Evolutionary conservation across 2,113 vertebrate species (phyloP).

Genomic region (mouse (Mus musculus)): DNA sequence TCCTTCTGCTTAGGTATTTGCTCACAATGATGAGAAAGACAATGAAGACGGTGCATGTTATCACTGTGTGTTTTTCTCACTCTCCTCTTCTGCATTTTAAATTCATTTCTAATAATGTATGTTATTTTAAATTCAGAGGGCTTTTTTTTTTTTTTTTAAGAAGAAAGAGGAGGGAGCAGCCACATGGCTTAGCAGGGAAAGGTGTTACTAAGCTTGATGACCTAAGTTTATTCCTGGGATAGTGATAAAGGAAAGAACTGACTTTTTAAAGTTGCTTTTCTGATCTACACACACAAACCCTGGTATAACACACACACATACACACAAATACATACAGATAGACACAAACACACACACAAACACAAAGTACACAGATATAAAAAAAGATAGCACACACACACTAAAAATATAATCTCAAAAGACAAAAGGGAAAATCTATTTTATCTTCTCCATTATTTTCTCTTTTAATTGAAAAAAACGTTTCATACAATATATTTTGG

Average conservation of each 20-base stretch:
- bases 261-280: not conserved
- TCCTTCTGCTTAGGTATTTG: not conserved
- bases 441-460: not conserved
- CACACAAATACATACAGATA: not conserved
- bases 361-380: not conserved
- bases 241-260: not conserved
- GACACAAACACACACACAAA: not conserved
- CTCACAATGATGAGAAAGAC: not conserved
- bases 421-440: not conserved
- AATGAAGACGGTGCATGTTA: not conserved
- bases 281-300: not conserved
- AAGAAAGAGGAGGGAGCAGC: not conserved
- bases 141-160: too few species aligned
- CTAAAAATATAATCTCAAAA: not conserved
- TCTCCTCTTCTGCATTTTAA: not conserved
- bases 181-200: not conserved
- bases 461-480: not conserved
- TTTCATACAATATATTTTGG: not conserved
- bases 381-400: not conserved
- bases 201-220: not conserved
- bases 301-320: not conserved
- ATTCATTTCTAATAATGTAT: not conserved
- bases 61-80: not conserved
- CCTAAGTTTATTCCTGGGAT: not conserved
- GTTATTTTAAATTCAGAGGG: not conserved